Percentiles rank a stretch among this genome's conserved stretches.
Conservation (phyloP, 1,140 invertebrate species). For the Drosophila novamexicana region DNA sequence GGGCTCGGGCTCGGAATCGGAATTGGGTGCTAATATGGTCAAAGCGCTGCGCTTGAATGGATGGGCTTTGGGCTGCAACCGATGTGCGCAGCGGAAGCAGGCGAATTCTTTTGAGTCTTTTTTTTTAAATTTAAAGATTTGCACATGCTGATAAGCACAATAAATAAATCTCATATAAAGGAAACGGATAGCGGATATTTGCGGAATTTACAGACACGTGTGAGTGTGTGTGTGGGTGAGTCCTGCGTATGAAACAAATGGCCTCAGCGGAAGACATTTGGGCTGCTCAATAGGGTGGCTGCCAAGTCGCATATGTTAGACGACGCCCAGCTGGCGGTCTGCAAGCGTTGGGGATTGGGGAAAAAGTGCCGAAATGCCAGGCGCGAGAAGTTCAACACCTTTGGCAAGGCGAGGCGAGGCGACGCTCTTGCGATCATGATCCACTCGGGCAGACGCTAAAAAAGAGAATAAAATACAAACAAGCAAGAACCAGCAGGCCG, state of each 20-base stretch:
- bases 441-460: slow-evolving; percentile 60
- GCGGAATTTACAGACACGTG: slow-evolving; percentile 80
- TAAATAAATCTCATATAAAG: slow-evolving; percentile 77
- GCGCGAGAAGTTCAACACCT: slow-evolving; percentile 78
- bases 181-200: slow-evolving; percentile 81
- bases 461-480: slow-evolving; percentile 38
- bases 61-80: slow-evolving; percentile 24
- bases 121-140: slow-evolving; percentile 76
- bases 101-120: slow-evolving; percentile 39
- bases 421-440: slow-evolving; percentile 60
- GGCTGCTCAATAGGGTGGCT: slow-evolving; percentile 62
- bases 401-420: slow-evolving; percentile 13
- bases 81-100: slow-evolving; percentile 11
- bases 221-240: slow-evolving; percentile 6
- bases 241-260: slow-evolving; percentile 52
- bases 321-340: slow-evolving; percentile 28
- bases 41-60: slow-evolving; percentile 59
- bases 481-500: slow-evolving; percentile 3
- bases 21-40: slow-evolving; percentile 80
- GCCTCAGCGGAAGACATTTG: slow-evolving; percentile 66
- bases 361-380: slow-evolving; percentile 78
- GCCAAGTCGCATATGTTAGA: slow-evolving; percentile 46
- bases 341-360: not conserved
- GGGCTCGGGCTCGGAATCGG: not conserved
- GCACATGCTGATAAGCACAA: slow-evolving; percentile 67